These are phyloP conservation scores for Lasioglossum morio DNA, from an alignment of 2,888 invertebrate genomes.

Conservation along the genomic window DNA sequence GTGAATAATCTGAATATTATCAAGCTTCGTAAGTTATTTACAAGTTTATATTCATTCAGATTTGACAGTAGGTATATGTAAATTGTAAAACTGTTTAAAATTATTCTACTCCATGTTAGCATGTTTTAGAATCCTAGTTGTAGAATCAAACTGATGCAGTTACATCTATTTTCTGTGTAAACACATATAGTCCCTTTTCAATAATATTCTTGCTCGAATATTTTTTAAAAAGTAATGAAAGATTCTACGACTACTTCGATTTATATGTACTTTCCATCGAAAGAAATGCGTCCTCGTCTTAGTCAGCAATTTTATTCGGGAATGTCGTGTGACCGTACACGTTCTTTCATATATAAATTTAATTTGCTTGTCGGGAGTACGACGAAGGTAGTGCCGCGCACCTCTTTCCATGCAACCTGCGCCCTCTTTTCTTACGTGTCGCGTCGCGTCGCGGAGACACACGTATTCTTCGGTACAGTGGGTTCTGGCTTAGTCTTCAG, in stretches of 20 bases:
- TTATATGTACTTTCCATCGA: not conserved
- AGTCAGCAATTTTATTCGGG: constrained; percentile 1
- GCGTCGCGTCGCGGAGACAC: not conserved
- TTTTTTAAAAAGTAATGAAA: not conserved
- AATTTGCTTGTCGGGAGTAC: constrained; percentile 41
- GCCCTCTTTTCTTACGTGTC: not conserved
- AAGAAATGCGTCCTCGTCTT: constrained; percentile 2
- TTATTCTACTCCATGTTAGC: not conserved
- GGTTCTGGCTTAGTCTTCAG: not conserved
- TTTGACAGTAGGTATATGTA: not conserved
- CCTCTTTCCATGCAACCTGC: constrained; percentile 13
- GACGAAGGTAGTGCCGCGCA: constrained; percentile 7
- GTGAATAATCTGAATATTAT: not conserved
- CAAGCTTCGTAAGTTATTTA: not conserved
- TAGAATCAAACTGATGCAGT: not conserved
- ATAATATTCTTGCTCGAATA: not conserved
- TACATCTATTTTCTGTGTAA: not conserved
- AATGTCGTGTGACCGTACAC: constrained; percentile 8
- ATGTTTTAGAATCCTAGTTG: no score
- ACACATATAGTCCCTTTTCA: not conserved
- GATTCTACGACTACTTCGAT: not conserved
- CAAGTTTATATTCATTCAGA: not conserved
- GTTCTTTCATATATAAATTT: constrained; percentile 47
- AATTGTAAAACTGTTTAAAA: not conserved
- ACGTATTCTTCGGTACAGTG: not conserved